Base-by-base conservation (phyloP, 2,888 invertebrate species). In the Tenthredo distinguenda region DNA sequence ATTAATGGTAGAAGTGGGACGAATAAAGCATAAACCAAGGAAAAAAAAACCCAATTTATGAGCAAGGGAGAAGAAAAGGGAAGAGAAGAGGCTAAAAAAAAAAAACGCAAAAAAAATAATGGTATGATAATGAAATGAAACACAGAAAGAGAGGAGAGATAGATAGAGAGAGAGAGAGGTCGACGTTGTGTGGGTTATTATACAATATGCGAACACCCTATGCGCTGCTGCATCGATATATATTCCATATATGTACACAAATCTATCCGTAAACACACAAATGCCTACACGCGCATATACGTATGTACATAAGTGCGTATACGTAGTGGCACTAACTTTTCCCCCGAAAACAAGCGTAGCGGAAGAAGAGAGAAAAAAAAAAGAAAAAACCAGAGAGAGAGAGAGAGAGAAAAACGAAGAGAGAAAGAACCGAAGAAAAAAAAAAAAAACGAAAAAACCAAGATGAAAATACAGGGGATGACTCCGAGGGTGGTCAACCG, bases 1-100 rank as follows among this genome's bases (percentile, higher is more conserved):
- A 89, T 92, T 92, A 92, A 92, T 92, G 91, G 92, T 90, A 92
- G 91, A 91, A 92, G 91, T 91, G 92, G 92, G 91, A 92, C 92
- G 91, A 89, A 92, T 92, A 91, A 92, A 92, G 91, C 89, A 90
- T 89, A 87, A 91, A 91, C 90, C 88, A 91, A 89, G 90, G 88
- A 15, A 43, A 89, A 89, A 91, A 91, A 89, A 91, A 89, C 89
- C 90, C 90, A 91, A 92, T 92, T 92, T 91, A 92, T 92, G 92
- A 89, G 87, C 86, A 89, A 86, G 87, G 87, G 87, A 87, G 92
- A 91, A 91, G 90, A 90, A 92, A 91, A 55, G 77, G 55, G 1
- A 26, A 47, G 47, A 47, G 15, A 47, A 72, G 18, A 43, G 43
- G 1, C 12, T 10, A n/a, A 15, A 47, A 7, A 47, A 18, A 87